Percentiles rank a stretch among this genome's conserved stretches.
Conservation (phyloP, 2,888 invertebrate genomes). For the Bellardia pandia region DNA sequence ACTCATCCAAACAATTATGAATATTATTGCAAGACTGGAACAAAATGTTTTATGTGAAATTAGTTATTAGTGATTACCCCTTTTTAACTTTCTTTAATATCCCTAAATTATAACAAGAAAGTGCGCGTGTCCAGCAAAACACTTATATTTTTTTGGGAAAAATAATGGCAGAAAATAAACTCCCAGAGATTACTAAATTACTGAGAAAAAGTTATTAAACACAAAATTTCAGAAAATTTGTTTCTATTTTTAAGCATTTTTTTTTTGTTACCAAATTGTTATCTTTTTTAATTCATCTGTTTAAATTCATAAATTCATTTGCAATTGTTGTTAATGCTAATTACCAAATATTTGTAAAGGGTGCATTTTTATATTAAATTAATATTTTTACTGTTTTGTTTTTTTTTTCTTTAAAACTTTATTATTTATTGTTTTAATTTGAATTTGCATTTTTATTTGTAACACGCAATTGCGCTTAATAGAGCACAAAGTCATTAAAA, state of each 20-base stretch:
- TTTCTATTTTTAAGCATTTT: no score
- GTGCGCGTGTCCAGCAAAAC: slow-evolving; percentile 69
- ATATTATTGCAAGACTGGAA: slow-evolving; percentile 38
- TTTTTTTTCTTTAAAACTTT: not conserved
- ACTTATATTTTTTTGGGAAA: slow-evolving; percentile 1
- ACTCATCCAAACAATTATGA: slow-evolving; percentile 31
- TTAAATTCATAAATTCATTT: slow-evolving; percentile 33
- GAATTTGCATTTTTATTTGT: slow-evolving; percentile 64
- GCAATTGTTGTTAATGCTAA: slow-evolving; percentile 55
- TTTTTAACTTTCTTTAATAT: slow-evolving; percentile 69
- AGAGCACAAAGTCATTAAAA: slow-evolving; percentile 72
- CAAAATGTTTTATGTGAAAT: slow-evolving; percentile 47
- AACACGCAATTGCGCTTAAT: slow-evolving; percentile 65
- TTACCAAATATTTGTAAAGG: slow-evolving; percentile 48
- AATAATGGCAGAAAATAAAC: slow-evolving; percentile 20
- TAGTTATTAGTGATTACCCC: slow-evolving; percentile 50
- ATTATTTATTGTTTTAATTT: slow-evolving; percentile 28
- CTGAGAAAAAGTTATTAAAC: not conserved
- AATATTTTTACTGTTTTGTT: not conserved
- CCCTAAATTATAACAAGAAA: slow-evolving; percentile 71
- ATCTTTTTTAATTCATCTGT: slow-evolving; percentile 14
- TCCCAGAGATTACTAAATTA: slow-evolving; percentile 37
- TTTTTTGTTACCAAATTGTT: slow-evolving; percentile 6
- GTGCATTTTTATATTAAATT: slow-evolving; percentile 54
- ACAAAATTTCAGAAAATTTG: no score